phyloP scores from a whole-genome alignment of 2,113 vertebrate species.

The Jaculus jaculus region DNA sequence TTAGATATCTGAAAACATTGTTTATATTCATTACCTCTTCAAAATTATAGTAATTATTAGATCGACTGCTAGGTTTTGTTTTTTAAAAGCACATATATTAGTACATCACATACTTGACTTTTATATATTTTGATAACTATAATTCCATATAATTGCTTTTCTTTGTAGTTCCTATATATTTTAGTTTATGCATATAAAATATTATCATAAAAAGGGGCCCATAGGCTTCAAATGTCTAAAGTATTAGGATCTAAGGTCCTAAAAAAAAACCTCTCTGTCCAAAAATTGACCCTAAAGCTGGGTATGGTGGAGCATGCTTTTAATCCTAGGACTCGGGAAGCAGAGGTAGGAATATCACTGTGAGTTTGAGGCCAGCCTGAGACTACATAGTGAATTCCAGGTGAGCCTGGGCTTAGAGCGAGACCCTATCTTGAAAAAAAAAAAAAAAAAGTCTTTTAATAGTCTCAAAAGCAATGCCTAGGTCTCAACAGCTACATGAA shows the following conservation, averaged over 20 bases:
- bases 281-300: neutral
- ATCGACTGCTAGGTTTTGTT: constrained; percentile 57
- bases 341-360: too few relatives aligned
- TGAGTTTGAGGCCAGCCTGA: too few relatives aligned
- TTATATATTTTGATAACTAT: constrained; percentile 62
- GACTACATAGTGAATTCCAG: too few relatives aligned
- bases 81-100: constrained; percentile 60
- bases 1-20: constrained; percentile 61
- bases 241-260: neutral
- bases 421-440: too few relatives aligned
- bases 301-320: too few relatives aligned
- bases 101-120: constrained; percentile 62
- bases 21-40: constrained; percentile 64
- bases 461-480: neutral
- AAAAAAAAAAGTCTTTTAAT: neutral
- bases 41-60: constrained; percentile 69
- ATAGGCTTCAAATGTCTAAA: neutral
- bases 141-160: constrained; percentile 63
- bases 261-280: neutral
- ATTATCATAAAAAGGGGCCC: neutral
- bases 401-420: too few relatives aligned
- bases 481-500: neutral
- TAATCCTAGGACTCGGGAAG: too few relatives aligned
- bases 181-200: constrained; percentile 53
- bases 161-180: constrained; percentile 39